Percentiles rank a stretch among this genome's conserved stretches.
Evolutionary conservation across 92 coral and sea anemone species (phyloP).

Genomic region (Desmophyllum pertusum): DNA sequence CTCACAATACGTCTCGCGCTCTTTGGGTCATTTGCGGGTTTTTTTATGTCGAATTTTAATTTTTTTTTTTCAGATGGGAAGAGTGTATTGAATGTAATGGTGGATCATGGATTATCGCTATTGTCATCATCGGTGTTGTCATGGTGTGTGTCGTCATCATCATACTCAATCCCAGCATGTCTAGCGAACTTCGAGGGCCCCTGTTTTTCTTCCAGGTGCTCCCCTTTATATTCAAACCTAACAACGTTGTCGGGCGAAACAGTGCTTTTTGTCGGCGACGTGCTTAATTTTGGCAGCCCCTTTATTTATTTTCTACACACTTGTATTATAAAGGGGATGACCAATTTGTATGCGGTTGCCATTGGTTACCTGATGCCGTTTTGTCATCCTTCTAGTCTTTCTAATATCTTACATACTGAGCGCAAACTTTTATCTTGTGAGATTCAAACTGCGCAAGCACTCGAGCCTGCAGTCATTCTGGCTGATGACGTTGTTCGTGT

Average conservation of each 20-base stretch:
- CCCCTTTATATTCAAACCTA: constrained; percentile 80
- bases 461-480: constrained; percentile 93
- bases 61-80: constrained; percentile 26
- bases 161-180: constrained; percentile 86
- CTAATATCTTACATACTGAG: constrained; percentile 78
- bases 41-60: background rate
- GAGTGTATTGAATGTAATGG: constrained; percentile 70
- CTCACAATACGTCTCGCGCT: too few relatives aligned
- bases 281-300: constrained; percentile 88
- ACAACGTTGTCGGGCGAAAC: constrained; percentile 66
- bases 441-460: constrained; percentile 78
- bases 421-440: constrained; percentile 65
- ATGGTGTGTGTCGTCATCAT: constrained; percentile 71
- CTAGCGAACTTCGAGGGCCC: constrained; percentile 95
- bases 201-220: constrained; percentile 95
- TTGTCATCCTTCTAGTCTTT: constrained; percentile 69
- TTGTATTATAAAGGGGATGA: constrained; percentile 70
- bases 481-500: constrained; percentile 86
- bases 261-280: constrained; percentile 60
- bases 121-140: constrained; percentile 65
- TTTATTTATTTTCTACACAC: constrained; percentile 70
- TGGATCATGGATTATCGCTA: constrained; percentile 67
- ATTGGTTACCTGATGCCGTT: constrained; percentile 84
- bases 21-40: too few relatives aligned
- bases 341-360: constrained; percentile 73